These are phyloP conservation scores for Hyperopisus bebe DNA, from an alignment of 2,113 vertebrate genomes.

Conservation along the genomic window DNA sequence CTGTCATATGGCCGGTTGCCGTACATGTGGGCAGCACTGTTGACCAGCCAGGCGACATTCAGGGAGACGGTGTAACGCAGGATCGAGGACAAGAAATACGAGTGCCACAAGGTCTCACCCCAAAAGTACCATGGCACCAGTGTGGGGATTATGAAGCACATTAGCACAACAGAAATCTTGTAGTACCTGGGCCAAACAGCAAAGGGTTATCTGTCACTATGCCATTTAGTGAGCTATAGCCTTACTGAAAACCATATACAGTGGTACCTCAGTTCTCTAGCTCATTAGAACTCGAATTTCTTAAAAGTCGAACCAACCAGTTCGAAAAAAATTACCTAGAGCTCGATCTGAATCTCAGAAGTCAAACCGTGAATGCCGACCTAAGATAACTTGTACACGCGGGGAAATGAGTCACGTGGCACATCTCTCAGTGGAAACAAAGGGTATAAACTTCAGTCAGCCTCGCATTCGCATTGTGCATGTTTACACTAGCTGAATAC, in stretches of 20 bases:
- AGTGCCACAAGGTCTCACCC: constrained; percentile 69
- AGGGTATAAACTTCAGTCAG: no score
- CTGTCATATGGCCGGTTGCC: constrained; percentile 68
- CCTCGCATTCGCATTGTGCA: no score
- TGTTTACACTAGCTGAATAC: no score
- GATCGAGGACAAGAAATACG: constrained; percentile 69
- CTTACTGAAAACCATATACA: constrained; percentile 14
- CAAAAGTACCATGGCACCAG: constrained; percentile 70
- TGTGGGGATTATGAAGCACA: constrained; percentile 62
- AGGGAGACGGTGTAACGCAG: constrained; percentile 68
- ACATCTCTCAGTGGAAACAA: no score
- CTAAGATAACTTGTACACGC: no score
- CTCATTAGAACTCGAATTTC: no score
- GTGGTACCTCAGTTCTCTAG: no score
- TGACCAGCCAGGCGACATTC: constrained; percentile 68
- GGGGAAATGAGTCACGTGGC: no score
- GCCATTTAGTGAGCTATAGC: not conserved
- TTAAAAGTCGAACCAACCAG: no score
- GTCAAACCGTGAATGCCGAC: no score
- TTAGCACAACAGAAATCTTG: constrained; percentile 56
- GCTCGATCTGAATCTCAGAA: no score
- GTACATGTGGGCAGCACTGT: constrained; percentile 70
- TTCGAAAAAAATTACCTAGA: no score
- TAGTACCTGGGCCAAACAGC: constrained; percentile 48
- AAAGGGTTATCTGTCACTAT: not conserved